Evolutionary conservation across 2,888 invertebrate genomes (phyloP).

Genomic region (Venustoraphidia nigricollis): DNA sequence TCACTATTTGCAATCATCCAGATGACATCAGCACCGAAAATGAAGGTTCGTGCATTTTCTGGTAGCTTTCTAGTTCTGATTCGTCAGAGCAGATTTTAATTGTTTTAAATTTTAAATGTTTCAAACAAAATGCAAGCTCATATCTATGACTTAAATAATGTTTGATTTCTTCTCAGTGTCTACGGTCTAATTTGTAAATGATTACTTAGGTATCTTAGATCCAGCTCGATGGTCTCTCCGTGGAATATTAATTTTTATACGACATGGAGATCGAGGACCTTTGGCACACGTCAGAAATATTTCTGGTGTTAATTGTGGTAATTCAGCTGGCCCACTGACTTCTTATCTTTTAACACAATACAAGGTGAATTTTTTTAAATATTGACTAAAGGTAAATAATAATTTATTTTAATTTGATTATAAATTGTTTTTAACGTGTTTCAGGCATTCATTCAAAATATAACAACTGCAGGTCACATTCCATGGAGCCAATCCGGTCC

Average conservation of each 20-base stretch:
- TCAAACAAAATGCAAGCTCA: too few species aligned
- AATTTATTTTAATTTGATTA: background rate
- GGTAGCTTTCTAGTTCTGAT: too few species aligned
- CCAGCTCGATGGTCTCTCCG: slow-evolving; percentile 43
- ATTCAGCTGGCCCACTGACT: slow-evolving; percentile 13
- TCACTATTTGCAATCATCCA: slow-evolving; percentile 56
- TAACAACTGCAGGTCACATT: slow-evolving; percentile 39
- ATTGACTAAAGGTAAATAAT: background rate
- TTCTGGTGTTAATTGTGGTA: slow-evolving; percentile 61
- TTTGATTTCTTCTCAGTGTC: too few species aligned
- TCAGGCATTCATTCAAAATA: slow-evolving; percentile 39
- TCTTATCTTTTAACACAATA: slow-evolving; percentile 22
- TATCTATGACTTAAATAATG: too few species aligned
- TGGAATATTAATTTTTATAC: slow-evolving; percentile 57
- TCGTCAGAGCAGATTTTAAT: too few species aligned
- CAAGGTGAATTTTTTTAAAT: slow-evolving; percentile 18
- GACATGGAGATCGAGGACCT: slow-evolving; percentile 85
- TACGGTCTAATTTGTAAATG: background rate
- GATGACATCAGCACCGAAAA: slow-evolving; percentile 50
- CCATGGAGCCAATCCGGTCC: slow-evolving; percentile 67
- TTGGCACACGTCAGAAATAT: slow-evolving; percentile 69
- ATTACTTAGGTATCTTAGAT: slow-evolving; percentile 24
- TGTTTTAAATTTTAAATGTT: too few species aligned
- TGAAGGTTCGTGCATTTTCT: slow-evolving; percentile 40
- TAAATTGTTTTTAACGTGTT: slow-evolving; percentile 8